A percentile compares a stretch with the other conserved stretches of the same genome.
Evolutionary conservation across 2,113 vertebrate genomes (phyloP).

Genomic region (Rhynchopsitta pachyrhyncha): DNA sequence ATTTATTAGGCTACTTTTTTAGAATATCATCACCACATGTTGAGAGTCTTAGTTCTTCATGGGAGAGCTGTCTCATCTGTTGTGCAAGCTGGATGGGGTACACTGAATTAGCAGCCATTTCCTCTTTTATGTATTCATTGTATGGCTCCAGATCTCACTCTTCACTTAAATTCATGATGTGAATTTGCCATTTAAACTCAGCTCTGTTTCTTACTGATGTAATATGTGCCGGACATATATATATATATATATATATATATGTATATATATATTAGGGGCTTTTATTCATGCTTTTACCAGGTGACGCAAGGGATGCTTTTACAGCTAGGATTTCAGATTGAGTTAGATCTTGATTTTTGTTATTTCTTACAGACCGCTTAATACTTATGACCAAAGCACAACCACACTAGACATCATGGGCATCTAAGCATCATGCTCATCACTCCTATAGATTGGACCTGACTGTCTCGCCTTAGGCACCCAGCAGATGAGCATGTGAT

Average conservation of each 20-base stretch:
- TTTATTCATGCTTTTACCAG: neutral
- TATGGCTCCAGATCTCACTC: neutral
- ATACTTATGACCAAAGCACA: neutral
- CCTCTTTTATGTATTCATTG: neutral
- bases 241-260: neutral
- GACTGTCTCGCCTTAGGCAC: neutral
- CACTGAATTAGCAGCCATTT: neutral
- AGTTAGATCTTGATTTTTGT: neutral
- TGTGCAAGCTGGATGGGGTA: neutral
- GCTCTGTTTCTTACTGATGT: neutral
- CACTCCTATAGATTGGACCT: neutral
- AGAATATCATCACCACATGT: neutral
- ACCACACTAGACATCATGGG: neutral
- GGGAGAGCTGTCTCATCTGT: neutral
- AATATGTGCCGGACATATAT: neutral
- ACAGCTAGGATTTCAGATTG: neutral
- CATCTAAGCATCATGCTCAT: neutral
- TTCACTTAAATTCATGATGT: neutral
- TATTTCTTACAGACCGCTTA: neutral
- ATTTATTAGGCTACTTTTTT: neutral
- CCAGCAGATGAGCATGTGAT: neutral
- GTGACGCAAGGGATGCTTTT: neutral
- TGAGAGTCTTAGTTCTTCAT: neutral
- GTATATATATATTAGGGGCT: neutral
- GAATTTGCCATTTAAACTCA: neutral